Conservation (phyloP, 2,113 vertebrate species). For the Oryzias javanicus region DNA sequence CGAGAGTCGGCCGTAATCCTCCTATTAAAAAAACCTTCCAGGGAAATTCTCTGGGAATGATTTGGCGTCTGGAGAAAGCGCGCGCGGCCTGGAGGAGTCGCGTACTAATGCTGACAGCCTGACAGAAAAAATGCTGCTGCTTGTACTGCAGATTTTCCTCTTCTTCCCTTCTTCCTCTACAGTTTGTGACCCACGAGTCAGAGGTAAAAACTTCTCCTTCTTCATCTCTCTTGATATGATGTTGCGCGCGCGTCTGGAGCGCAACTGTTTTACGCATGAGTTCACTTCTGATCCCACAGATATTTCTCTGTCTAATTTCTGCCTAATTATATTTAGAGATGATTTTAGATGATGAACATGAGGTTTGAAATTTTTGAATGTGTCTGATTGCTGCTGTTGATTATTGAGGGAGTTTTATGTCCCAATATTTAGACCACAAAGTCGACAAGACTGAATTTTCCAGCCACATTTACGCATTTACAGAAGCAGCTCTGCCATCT, state of each 20-base stretch:
- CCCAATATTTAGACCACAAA: neutral
- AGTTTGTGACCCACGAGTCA: slow-evolving; percentile 69
- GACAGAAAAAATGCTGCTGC: slow-evolving; percentile 41
- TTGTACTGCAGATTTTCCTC: slow-evolving; percentile 49
- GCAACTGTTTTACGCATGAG: too few species aligned
- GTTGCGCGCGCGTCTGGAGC: slow-evolving; percentile 8
- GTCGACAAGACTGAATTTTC: neutral
- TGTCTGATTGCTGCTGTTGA: neutral
- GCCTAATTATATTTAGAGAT: neutral
- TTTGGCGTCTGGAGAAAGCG: slow-evolving; percentile 29
- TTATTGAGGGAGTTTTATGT: neutral
- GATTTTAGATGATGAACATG: slow-evolving; percentile 6
- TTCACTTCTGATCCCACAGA: too few species aligned
- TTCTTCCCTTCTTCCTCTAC: slow-evolving; percentile 42
- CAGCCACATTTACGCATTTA: slow-evolving; percentile 18
- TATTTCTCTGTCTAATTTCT: neutral
- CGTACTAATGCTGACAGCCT: too few species aligned
- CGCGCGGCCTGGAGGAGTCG: neutral
- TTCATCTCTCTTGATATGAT: neutral
- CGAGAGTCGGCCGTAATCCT: slow-evolving; percentile 72
- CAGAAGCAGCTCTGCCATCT: slow-evolving; percentile 68
- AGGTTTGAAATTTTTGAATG: neutral
- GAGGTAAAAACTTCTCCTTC: slow-evolving; percentile 73
- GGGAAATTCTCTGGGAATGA: slow-evolving; percentile 30
- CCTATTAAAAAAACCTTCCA: slow-evolving; percentile 51